Evolutionary conservation across 2,888 invertebrate species (phyloP).

Genomic region (Coronaproctus castanopsis): DNA sequence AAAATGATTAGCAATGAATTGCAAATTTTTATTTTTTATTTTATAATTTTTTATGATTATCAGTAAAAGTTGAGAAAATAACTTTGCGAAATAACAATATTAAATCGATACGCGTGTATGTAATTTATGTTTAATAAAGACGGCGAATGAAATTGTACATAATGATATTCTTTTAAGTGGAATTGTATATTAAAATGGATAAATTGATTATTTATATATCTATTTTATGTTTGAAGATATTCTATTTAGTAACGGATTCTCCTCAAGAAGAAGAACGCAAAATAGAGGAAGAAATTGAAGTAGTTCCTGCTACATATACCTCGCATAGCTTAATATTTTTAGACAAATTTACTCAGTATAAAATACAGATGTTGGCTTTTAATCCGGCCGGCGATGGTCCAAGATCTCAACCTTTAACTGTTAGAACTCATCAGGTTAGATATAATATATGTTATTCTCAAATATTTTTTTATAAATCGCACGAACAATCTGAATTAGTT

Average conservation of each 20-base stretch:
- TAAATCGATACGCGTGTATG: too few relatives aligned
- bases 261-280: slow-evolving; percentile 54
- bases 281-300: slow-evolving; percentile 74
- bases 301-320: slow-evolving; percentile 65
- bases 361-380: slow-evolving; percentile 77
- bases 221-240: slow-evolving; percentile 55
- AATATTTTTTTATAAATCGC: background rate
- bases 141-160: too few relatives aligned
- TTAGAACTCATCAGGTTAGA: slow-evolving; percentile 47
- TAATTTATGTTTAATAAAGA: too few relatives aligned
- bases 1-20: too few relatives aligned
- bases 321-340: slow-evolving; percentile 69
- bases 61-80: too few relatives aligned
- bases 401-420: slow-evolving; percentile 53
- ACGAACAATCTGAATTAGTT: background rate
- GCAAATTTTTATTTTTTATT: too few relatives aligned
- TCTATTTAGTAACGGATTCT: slow-evolving; percentile 63
- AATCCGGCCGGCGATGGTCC: slow-evolving; percentile 97
- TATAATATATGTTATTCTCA: too few relatives aligned
- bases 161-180: too few relatives aligned
- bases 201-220: too few relatives aligned
- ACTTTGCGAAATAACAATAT: too few relatives aligned
- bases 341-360: slow-evolving; percentile 79
- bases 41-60: too few relatives aligned
- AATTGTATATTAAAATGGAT: too few relatives aligned